These are phyloP conservation scores for Harlomillsia oculata DNA, from an alignment of 1,140 invertebrate genomes.

Conservation along the genomic window DNA sequence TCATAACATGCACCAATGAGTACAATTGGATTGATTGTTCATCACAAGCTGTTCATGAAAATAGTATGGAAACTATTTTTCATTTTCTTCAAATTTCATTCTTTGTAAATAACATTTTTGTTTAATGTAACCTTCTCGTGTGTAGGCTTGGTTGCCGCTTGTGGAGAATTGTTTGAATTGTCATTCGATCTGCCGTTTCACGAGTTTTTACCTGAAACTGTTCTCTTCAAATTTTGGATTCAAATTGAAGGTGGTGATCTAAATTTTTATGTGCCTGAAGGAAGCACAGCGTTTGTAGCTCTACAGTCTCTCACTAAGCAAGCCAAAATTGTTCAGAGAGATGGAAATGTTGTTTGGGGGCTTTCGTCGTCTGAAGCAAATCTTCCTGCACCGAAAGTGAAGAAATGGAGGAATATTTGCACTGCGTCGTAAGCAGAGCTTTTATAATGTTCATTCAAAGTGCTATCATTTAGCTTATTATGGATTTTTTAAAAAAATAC, in stretches of 20 bases:
- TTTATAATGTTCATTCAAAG: neutral
- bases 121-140: slow-evolving; percentile 32
- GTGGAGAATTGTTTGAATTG: slow-evolving; percentile 83
- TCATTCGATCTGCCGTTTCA: slow-evolving; percentile 85
- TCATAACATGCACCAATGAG: slow-evolving; percentile 88
- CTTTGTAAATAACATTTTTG: slow-evolving; percentile 15
- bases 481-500: too few relatives aligned
- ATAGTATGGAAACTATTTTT: too few relatives aligned
- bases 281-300: slow-evolving; percentile 73
- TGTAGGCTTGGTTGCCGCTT: slow-evolving; percentile 75
- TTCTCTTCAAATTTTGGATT: slow-evolving; percentile 82
- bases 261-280: slow-evolving; percentile 78
- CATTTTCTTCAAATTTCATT: too few relatives aligned
- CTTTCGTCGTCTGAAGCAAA: neutral
- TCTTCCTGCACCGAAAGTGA: slow-evolving; percentile 40
- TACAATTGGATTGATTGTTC: slow-evolving; percentile 99
- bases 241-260: slow-evolving; percentile 83
- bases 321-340: slow-evolving; percentile 69
- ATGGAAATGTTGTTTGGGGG: slow-evolving; percentile 46
- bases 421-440: slow-evolving; percentile 48
- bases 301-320: slow-evolving; percentile 77
- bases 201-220: slow-evolving; percentile 78
- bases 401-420: slow-evolving; percentile 81
- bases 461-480: neutral
- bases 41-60: slow-evolving; percentile 86